phyloP scores from a whole-genome alignment of 2,113 vertebrate genomes.

The Silurus meridionalis region DNA sequence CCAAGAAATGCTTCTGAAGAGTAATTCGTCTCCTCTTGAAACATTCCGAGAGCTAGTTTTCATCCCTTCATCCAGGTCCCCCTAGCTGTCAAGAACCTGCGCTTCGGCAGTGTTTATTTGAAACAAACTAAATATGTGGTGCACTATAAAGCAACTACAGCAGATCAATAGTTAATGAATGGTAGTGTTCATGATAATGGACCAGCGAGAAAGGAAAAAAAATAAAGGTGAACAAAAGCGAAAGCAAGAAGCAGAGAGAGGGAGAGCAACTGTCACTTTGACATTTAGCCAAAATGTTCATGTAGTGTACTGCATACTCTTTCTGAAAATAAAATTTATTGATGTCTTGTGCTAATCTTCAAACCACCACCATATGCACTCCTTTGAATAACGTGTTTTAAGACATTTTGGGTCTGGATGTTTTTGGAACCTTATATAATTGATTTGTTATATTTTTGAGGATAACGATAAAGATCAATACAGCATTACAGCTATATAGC shows the following conservation, averaged over 20 bases:
- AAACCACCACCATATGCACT: background rate
- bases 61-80: background rate
- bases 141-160: conserved; percentile 20
- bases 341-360: background rate
- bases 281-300: background rate
- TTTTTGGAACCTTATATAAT: background rate
- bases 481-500: background rate
- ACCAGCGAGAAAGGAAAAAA: conserved; percentile 10
- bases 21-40: background rate
- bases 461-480: background rate
- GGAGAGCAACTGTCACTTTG: background rate
- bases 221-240: background rate
- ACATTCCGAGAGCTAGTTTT: background rate
- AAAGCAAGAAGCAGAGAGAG: background rate
- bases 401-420: background rate
- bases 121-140: conserved; percentile 2
- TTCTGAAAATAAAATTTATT: background rate
- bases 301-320: conserved; percentile 3
- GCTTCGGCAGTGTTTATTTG: background rate
- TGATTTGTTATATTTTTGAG: background rate
- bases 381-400: background rate
- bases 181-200: conserved; percentile 45
- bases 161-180: conserved; percentile 55
- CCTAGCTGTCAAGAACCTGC: background rate
- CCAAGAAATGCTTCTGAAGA: background rate